Evolutionary conservation across 2,888 invertebrate species (phyloP).

Genomic region (Leistus spinibarbis): DNA sequence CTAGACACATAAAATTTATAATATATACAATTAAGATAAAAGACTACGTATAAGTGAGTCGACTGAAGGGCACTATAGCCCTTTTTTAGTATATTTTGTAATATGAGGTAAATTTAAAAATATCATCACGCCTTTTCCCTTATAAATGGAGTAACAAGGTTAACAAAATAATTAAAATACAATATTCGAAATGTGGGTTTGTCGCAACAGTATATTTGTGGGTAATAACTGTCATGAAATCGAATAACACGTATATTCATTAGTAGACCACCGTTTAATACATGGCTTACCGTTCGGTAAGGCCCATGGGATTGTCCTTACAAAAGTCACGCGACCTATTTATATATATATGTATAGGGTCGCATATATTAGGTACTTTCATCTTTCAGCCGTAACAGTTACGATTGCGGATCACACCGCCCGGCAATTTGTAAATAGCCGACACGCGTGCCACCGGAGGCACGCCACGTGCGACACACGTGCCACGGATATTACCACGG

Average conservation of each 20-base stretch:
- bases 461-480: neutral
- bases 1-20: no score
- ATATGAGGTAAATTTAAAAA: no score
- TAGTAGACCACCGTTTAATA: neutral
- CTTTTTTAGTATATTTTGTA: no score
- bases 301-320: neutral
- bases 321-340: neutral
- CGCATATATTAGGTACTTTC: neutral
- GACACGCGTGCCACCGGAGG: constrained; percentile 15
- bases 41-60: no score
- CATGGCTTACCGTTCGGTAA: neutral
- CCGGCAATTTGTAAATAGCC: constrained; percentile 35
- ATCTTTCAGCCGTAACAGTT: neutral
- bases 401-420: constrained; percentile 27
- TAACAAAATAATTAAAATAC: no score
- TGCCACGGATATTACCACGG: constrained; percentile 1
- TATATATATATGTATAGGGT: neutral
- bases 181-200: no score
- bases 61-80: no score
- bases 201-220: neutral
- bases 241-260: no score
- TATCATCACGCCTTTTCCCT: no score
- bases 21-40: no score
- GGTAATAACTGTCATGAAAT: neutral
- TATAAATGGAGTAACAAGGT: no score